Percentiles rank a stretch among this genome's conserved stretches.
phyloP scores from a whole-genome alignment of 2,113 vertebrate genomes.

The Apaloderma vittatum region DNA sequence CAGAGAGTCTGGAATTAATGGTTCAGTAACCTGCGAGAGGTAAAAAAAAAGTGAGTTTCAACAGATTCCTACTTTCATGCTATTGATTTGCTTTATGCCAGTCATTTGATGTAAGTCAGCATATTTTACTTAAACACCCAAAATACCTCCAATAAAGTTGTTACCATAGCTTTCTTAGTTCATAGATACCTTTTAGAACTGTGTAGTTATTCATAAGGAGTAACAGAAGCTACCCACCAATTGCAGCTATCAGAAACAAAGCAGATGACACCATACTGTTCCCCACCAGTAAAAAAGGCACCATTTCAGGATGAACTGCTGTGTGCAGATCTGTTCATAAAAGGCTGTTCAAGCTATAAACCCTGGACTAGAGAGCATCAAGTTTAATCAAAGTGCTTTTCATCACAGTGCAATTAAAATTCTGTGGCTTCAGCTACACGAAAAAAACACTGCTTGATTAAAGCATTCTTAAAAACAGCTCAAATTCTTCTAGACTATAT shows the following conservation, averaged over 20 bases:
- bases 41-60: background rate
- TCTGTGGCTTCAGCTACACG: background rate
- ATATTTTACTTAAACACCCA: background rate
- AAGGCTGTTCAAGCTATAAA: background rate
- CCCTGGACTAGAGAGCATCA: background rate
- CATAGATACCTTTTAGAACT: background rate
- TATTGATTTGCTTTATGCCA: background rate
- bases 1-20: slow-evolving; percentile 28
- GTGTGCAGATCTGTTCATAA: background rate
- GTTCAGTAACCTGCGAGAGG: slow-evolving; percentile 1
- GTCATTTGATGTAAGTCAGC: background rate
- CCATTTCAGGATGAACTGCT: background rate
- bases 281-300: background rate
- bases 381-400: background rate
- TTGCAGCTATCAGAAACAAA: background rate
- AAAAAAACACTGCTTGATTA: background rate
- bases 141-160: background rate
- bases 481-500: background rate
- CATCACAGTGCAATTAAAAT: background rate
- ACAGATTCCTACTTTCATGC: background rate
- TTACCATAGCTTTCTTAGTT: background rate
- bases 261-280: background rate
- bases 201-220: background rate
- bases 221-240: background rate
- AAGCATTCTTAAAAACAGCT: background rate